phyloP scores from a whole-genome alignment of 2,888 invertebrate species.

The Pasiphila rectangulata region DNA sequence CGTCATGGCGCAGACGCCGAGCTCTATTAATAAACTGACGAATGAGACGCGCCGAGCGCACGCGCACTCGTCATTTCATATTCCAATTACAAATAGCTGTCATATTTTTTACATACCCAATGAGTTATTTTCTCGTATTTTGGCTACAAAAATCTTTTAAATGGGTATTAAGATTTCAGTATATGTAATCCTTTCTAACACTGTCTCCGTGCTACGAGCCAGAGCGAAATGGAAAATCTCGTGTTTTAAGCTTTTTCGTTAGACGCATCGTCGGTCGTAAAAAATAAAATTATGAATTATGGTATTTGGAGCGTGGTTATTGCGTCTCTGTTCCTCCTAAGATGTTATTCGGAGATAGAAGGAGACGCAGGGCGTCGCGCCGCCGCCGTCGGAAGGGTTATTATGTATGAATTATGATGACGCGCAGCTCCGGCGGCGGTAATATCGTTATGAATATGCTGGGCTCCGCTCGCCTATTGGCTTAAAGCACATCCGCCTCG shows the following conservation, averaged over 20 bases:
- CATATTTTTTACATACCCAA: conserved; percentile 66
- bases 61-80: conserved; percentile 78
- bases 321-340: conserved; percentile 64
- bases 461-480: conserved; percentile 75
- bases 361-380: conserved; percentile 68
- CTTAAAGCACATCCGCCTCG: conserved; percentile 75
- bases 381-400: conserved; percentile 76
- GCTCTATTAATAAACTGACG: conserved; percentile 80
- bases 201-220: conserved; percentile 29
- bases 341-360: conserved; percentile 48
- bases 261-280: conserved; percentile 46
- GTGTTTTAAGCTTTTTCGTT: conserved; percentile 40
- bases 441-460: conserved; percentile 82
- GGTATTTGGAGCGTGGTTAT: conserved; percentile 59
- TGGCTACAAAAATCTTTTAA: conserved; percentile 43
- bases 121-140: conserved; percentile 52
- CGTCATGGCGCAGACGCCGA: conserved; percentile 79
- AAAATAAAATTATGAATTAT: conserved; percentile 79
- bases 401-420: conserved; percentile 82
- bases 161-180: conserved; percentile 39
- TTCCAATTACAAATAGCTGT: conserved; percentile 80
- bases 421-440: conserved; percentile 75
- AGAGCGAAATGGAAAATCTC: conserved; percentile 57
- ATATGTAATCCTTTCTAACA: conserved; percentile 34
- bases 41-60: conserved; percentile 78